phyloP scores from a whole-genome alignment of 1,140 invertebrate genomes.

The Popillia japonica region DNA sequence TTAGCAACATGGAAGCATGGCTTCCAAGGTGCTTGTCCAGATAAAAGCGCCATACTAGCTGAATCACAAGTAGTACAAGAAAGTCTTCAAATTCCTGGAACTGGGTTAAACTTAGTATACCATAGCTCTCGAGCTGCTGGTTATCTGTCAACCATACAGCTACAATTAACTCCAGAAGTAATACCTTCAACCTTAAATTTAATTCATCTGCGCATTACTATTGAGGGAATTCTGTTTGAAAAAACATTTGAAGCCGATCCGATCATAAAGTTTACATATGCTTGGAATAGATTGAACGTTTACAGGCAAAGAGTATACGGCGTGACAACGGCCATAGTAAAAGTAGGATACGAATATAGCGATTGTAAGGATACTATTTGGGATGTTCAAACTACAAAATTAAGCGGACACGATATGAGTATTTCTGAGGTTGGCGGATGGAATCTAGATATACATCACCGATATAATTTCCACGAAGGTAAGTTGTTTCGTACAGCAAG shows the following conservation, averaged over 20 bases:
- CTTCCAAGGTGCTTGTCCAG: slow-evolving; percentile 93
- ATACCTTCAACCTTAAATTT: slow-evolving; percentile 83
- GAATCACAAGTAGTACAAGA: slow-evolving; percentile 97
- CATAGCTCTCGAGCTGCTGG: slow-evolving; percentile 92
- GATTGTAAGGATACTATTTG: slow-evolving; percentile 94
- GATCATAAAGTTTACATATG: slow-evolving; percentile 94
- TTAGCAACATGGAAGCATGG: slow-evolving; percentile 96
- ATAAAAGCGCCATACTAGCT: slow-evolving; percentile 89
- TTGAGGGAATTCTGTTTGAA: slow-evolving; percentile 93
- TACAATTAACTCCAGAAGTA: slow-evolving; percentile 88
- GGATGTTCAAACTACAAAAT: slow-evolving; percentile 93
- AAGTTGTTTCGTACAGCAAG: slow-evolving; percentile 42
- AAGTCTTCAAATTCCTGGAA: slow-evolving; percentile 90
- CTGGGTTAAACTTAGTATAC: slow-evolving; percentile 92
- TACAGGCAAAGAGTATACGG: slow-evolving; percentile 95
- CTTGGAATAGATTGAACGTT: slow-evolving; percentile 96
- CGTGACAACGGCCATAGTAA: slow-evolving; percentile 89
- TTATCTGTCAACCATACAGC: slow-evolving; percentile 93
- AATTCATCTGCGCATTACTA: slow-evolving; percentile 90
- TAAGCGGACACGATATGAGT: slow-evolving; percentile 95
- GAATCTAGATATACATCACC: slow-evolving; percentile 97
- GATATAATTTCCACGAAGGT: slow-evolving; percentile 98
- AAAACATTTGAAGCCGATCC: slow-evolving; percentile 95
- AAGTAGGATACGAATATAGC: slow-evolving; percentile 94
- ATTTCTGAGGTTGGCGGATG: slow-evolving; percentile 96